Evolutionary conservation across 2,797 vertebrate genomes (phyloP).

Genomic region (Tarsius wallacei): DNA sequence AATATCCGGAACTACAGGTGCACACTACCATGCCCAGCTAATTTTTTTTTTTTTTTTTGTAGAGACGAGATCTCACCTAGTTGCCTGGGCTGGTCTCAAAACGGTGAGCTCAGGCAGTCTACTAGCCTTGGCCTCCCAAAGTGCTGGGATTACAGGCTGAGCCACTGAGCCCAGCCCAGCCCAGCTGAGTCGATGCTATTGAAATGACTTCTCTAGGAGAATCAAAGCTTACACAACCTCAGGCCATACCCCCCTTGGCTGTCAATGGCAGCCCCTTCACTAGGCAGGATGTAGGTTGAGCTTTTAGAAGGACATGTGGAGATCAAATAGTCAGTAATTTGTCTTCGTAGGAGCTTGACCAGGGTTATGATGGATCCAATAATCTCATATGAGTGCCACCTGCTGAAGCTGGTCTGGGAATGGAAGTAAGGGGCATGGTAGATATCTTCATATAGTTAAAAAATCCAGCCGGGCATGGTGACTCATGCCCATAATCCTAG

Average conservation of each 20-base stretch:
- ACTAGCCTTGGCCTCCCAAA: too few species aligned
- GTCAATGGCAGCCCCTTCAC: background rate
- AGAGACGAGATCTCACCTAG: too few species aligned
- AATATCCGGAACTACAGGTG: too few species aligned
- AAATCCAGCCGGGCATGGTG: too few species aligned
- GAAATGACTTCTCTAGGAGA: background rate
- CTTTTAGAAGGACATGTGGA: background rate
- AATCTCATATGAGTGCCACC: background rate
- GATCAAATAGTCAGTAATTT: background rate
- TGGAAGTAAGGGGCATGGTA: background rate
- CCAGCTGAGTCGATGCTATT: background rate
- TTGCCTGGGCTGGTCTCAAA: too few species aligned
- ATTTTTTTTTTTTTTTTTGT: too few species aligned
- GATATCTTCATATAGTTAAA: background rate
- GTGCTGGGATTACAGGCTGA: too few species aligned
- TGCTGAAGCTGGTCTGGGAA: background rate
- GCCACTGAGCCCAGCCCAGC: too few species aligned
- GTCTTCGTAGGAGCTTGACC: background rate
- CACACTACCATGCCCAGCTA: too few species aligned
- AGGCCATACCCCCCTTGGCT: background rate
- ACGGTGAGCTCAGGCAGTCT: too few species aligned
- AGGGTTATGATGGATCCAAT: background rate
- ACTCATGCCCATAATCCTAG: too few species aligned
- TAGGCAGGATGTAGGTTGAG: background rate
- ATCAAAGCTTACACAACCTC: background rate